Evolutionary conservation across 2,113 vertebrate species (phyloP), one percentile per base, ranked within the genome.

Genomic region (Alces alces): DNA sequence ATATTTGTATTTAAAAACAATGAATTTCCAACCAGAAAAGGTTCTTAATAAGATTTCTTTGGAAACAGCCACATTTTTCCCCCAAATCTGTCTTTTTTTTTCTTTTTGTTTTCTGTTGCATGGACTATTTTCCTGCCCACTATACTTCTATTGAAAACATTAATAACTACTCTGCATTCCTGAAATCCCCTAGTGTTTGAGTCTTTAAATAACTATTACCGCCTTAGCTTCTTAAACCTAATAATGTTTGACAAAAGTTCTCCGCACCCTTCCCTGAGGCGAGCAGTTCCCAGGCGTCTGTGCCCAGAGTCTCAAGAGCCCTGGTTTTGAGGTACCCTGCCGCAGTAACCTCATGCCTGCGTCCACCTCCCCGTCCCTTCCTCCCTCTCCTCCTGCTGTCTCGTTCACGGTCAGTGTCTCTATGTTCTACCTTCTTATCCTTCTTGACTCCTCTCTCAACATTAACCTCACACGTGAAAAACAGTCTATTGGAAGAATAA

Each of bases 291-390:
- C 45, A 70, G 30, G n/a, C 12, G 5, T 33, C 88, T 15, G 3
- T 7, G 17, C 25, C 36, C 10, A 10, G 25, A 27, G 5, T 19
- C 60, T 64, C 2, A 7, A 19, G 43, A 13, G 2, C 21, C 5
- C 15, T 25, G 28, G 52, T 5, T 60, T 33, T 30, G 21, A 5
- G 21, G 14, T 10, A 1, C 6, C 4, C 25, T 12, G 66, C 30
- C 30, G 7, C 1, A 6, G 19, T 6, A 1, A 5, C 16, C 39
- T 52, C 12, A 4, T 3, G 14, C 2, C 2, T 13, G 17, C 17
- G 5, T 10, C 33, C 1, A 3, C 21, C 85, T 66, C 54, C 36
- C 36, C 13, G 4, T 21, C 25, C 1, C 10, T 50, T 54, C 89
- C 27, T 25, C 13, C 52, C 43, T 80, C n/a, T n/a, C 50, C 12